phyloP scores from a whole-genome alignment of 2,113 vertebrate genomes.

The Caranx melampygus region DNA sequence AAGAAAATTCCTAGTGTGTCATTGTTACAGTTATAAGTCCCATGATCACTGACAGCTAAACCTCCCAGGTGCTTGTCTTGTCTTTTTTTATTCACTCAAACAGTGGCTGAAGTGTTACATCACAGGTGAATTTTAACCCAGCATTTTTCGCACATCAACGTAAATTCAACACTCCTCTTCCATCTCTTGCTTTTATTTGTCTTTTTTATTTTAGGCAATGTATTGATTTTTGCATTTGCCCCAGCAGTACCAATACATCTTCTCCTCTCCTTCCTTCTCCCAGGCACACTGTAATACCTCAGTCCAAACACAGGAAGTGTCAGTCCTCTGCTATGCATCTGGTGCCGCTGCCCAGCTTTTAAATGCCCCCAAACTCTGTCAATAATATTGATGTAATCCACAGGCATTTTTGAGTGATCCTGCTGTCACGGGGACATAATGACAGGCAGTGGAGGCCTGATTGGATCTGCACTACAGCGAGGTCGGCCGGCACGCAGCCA shows the following conservation, averaged over 20 bases:
- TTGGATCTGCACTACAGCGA: slow-evolving; percentile 82
- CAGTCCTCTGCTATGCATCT: slow-evolving; percentile 74
- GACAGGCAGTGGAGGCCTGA: slow-evolving; percentile 79
- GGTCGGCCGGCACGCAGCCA: slow-evolving; percentile 79
- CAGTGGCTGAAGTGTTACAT: slow-evolving; percentile 1
- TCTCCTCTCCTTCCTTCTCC: slow-evolving; percentile 49
- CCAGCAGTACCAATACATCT: slow-evolving; percentile 50
- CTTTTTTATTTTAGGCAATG: slow-evolving; percentile 39
- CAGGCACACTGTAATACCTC: slow-evolving; percentile 64
- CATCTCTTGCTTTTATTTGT: slow-evolving; percentile 31
- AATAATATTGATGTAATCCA: slow-evolving; percentile 93
- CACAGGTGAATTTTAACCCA: slow-evolving; percentile 3
- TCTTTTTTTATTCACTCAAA: slow-evolving; percentile 29
- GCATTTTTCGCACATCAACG: slow-evolving; percentile 25
- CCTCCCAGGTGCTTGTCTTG: slow-evolving; percentile 32
- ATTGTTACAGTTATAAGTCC: slow-evolving; percentile 43
- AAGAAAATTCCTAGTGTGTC: slow-evolving; percentile 24
- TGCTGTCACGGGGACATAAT: slow-evolving; percentile 83
- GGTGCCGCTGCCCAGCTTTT: slow-evolving; percentile 80
- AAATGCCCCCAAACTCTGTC: slow-evolving; percentile 86
- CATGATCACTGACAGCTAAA: slow-evolving; percentile 42
- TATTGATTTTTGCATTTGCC: slow-evolving; percentile 80
- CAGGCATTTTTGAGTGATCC: slow-evolving; percentile 88
- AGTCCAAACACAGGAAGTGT: slow-evolving; percentile 76
- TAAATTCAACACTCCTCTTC: slow-evolving; percentile 1